Evolutionary conservation across 2,113 vertebrate species (phyloP).

Genomic region (Pseudolaguvia tuberculata): DNA sequence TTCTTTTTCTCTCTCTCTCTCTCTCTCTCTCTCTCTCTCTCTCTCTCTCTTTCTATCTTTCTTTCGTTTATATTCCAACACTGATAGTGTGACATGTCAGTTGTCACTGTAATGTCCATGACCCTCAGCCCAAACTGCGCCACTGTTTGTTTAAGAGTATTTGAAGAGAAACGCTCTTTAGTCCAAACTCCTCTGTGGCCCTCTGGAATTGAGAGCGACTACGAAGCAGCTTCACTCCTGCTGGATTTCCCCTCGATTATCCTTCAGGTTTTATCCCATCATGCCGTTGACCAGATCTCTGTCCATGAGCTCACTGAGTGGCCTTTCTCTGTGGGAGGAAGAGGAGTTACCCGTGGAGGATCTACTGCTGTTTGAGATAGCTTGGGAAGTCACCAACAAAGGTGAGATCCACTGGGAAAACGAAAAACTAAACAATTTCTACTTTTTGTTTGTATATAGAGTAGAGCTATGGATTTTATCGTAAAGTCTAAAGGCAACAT

Average conservation of each 20-base stretch:
- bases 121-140: constrained; percentile 7
- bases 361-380: constrained; percentile 85
- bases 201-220: neutral
- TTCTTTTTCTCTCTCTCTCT: neutral
- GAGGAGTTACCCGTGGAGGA: constrained; percentile 82
- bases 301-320: constrained; percentile 85
- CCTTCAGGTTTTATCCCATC: constrained; percentile 8
- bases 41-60: neutral
- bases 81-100: neutral
- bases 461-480: neutral
- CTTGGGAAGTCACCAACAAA: constrained; percentile 98
- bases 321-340: constrained; percentile 82
- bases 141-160: constrained; percentile 6
- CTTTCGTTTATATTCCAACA: too few species aligned
- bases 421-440: neutral
- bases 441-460: neutral
- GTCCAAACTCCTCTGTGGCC: constrained; percentile 14
- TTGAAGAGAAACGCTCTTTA: neutral
- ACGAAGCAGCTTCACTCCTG: neutral
- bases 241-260: neutral
- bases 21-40: neutral
- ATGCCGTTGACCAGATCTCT: constrained; percentile 86
- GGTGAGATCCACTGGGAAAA: constrained; percentile 63
- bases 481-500: neutral
- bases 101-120: constrained; percentile 1